Conservation (phyloP, 2,888 invertebrate species). For the Timema cristinae region DNA sequence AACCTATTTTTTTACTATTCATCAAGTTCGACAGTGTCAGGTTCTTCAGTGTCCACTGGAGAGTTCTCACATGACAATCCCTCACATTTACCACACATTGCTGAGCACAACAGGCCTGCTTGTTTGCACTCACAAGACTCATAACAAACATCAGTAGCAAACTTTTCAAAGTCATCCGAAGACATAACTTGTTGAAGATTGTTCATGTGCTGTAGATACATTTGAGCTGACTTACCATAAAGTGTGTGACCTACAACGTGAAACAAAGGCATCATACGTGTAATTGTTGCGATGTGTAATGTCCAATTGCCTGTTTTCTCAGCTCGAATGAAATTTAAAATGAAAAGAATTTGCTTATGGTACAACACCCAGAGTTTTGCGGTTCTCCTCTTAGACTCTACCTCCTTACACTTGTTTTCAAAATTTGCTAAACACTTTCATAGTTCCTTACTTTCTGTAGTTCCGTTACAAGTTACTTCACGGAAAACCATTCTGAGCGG, state of each 20-base stretch:
- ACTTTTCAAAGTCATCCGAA: not conserved
- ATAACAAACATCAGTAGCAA: not conserved
- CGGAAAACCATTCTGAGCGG: not conserved
- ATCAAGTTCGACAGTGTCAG: not conserved
- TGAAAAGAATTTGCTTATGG: not conserved
- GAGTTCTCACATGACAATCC: conserved; percentile 10
- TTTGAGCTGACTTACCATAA: not conserved
- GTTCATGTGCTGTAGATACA: not conserved
- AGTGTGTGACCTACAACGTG: not conserved
- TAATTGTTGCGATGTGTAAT: not conserved
- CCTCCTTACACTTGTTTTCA: conserved; percentile 1
- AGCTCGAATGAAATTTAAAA: not conserved
- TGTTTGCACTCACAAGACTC: conserved; percentile 6
- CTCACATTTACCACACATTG: conserved; percentile 5
- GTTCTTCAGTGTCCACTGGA: not conserved
- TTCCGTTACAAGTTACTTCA: not conserved
- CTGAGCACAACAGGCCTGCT: conserved; percentile 5
- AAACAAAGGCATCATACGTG: not conserved
- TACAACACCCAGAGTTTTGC: not conserved
- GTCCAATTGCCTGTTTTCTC: not conserved
- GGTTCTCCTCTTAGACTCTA: conserved; percentile 4
- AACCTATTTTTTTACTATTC: not conserved
- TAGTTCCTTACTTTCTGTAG: not conserved
- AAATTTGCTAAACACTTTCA: not conserved
- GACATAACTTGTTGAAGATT: not conserved